Evolutionary conservation across 92 coral and sea anemone species (phyloP), one percentile per base, ranked within the genome.

Genomic region (Phenganax stokvisi): DNA sequence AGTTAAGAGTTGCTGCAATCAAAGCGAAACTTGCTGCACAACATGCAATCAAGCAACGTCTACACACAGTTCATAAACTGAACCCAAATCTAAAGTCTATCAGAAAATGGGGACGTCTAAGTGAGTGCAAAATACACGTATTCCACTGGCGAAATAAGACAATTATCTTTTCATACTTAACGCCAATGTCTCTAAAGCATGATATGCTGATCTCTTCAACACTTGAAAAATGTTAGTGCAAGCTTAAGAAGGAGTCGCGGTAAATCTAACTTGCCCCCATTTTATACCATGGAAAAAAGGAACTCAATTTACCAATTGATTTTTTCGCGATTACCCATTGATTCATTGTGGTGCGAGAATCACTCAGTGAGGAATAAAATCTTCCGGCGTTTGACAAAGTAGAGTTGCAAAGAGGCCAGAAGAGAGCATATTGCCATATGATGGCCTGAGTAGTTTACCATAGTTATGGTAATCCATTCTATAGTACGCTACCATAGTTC

Each of bases 1-100:
- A 94, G 67, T 59, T 88, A 27, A 85, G 92, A 85, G 92, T 90
- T 25, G 60, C 71, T 13, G 86, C 80, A 11, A 86, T 73, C 44
- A 90, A 84, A 61, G 87, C 83, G 52, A 79, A 79, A 29, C 62
- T 79, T 1, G 74, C 73, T 5, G 83, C 83, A 27, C 83, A 79
- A 16, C 54, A 51, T 53, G 83, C 74, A 1, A 51, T 79, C 7
- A 79, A 65, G 44, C 59, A 79, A 79, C 83, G 69, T 25, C 56
- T 79, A 13, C 83, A 52, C 52, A 54, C 5, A 16, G 20, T 9
- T 51, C 37, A 79, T 16, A 79, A 79, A 54, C 3, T 79, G 56
- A 72, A 65, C n/a, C 62, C 60, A n/a, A 79, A 51, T 12, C 20
- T 54, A 79, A 79, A 65, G 25, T 13, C 83, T 11, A 31, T 79